Evolutionary conservation across 2,888 invertebrate genomes (phyloP).

Genomic region (Augochlorella aurata): DNA sequence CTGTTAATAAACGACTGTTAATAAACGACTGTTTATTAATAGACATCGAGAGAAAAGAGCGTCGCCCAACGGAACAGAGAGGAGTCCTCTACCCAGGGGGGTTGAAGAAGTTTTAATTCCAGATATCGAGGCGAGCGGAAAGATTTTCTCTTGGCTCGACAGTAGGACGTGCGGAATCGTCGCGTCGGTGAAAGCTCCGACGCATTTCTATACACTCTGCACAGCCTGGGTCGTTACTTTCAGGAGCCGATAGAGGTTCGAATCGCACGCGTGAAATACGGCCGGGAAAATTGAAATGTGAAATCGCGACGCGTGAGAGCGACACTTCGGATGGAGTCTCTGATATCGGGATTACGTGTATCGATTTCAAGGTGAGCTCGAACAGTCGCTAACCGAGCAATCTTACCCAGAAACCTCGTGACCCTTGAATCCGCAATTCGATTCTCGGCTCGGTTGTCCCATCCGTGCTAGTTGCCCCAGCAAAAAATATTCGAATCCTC

Average conservation of each 20-base stretch:
- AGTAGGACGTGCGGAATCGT: not conserved
- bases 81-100: not conserved
- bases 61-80: not conserved
- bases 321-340: constrained; percentile 13
- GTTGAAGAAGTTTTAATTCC: not conserved
- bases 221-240: not conserved
- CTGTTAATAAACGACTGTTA: no score
- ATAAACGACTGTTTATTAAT: no score
- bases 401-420: not conserved
- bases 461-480: no score
- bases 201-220: not conserved
- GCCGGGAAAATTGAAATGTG: constrained; percentile 29
- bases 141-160: not conserved
- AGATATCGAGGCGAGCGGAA: not conserved
- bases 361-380: constrained; percentile 13
- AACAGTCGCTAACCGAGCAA: not conserved
- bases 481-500: no score
- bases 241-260: not conserved
- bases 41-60: no score
- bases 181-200: not conserved
- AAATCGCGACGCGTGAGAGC: constrained; percentile 23
- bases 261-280: not conserved
- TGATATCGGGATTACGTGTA: constrained; percentile 18
- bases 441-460: not conserved
- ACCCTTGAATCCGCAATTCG: not conserved